These are phyloP conservation scores for Sarcophaga rosellei DNA, from an alignment of 2,888 invertebrate species.

Conservation along the genomic window DNA sequence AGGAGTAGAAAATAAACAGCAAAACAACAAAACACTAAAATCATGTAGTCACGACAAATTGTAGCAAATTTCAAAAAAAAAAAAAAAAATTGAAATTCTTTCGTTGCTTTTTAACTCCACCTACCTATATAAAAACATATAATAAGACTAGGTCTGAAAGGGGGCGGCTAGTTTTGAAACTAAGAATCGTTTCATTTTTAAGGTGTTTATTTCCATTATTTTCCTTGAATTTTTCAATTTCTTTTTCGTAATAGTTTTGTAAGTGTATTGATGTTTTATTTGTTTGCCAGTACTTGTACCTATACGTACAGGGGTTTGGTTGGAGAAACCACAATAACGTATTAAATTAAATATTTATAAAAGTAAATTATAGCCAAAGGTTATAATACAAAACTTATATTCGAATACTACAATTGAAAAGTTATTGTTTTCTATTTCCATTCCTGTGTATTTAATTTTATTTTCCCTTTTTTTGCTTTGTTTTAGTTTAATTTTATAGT, in stretches of 20 bases:
- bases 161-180: neutral
- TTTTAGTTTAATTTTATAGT: slow-evolving; percentile 44
- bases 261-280: neutral
- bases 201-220: neutral
- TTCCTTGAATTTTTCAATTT: too few relatives aligned
- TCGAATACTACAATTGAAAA: slow-evolving; percentile 56
- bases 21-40: slow-evolving; percentile 38
- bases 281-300: neutral
- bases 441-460: slow-evolving; percentile 3
- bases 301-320: neutral
- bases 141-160: neutral
- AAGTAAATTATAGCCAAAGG: slow-evolving; percentile 62
- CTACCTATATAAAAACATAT: neutral
- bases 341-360: slow-evolving; percentile 69
- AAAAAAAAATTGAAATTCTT: slow-evolving; percentile 4
- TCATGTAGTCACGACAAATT: slow-evolving; percentile 67
- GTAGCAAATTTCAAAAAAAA: slow-evolving; percentile 53
- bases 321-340: slow-evolving; percentile 38
- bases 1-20: neutral
- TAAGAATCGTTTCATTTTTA: neutral
- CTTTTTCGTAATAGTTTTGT: too few relatives aligned
- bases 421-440: slow-evolving; percentile 35
- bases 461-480: neutral
- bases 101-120: neutral
- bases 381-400: slow-evolving; percentile 58